Evolutionary conservation across 2,113 vertebrate species (phyloP).

Genomic region (Syngnathoides biaculeatus): DNA sequence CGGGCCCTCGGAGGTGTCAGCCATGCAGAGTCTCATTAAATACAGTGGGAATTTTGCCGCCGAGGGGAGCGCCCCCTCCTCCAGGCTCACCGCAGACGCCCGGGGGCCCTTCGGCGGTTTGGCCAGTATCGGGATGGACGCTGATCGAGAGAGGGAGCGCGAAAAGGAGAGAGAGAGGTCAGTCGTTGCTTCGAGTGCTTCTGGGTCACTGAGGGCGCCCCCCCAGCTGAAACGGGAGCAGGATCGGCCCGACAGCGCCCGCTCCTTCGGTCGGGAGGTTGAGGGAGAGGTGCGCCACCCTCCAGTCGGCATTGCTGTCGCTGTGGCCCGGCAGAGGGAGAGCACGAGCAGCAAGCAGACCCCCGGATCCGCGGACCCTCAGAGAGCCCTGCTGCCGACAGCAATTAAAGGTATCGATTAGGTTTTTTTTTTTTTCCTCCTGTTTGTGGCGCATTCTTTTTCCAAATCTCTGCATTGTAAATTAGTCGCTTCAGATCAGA

Average conservation of each 20-base stretch:
- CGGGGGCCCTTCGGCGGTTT: constrained; percentile 90
- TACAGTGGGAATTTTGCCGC: constrained; percentile 93
- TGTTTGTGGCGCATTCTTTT: background rate
- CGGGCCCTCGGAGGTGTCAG: constrained; percentile 78
- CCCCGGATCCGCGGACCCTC: constrained; percentile 74
- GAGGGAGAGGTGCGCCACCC: constrained; percentile 92
- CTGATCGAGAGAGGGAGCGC: constrained; percentile 18
- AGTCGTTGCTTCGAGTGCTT: background rate
- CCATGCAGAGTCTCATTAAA: constrained; percentile 97
- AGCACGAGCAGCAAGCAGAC: constrained; percentile 77
- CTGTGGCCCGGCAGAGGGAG: constrained; percentile 92
- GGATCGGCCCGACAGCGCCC: constrained; percentile 87
- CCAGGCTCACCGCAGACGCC: constrained; percentile 76
- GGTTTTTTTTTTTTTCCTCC: background rate
- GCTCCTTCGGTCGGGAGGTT: constrained; percentile 84
- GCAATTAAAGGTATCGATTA: constrained; percentile 83
- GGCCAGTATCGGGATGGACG: constrained; percentile 79
- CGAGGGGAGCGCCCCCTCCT: constrained; percentile 66
- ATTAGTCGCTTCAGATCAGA: background rate
- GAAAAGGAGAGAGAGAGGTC: constrained; percentile 44
- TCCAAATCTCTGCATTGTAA: background rate
- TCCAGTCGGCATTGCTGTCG: constrained; percentile 92
- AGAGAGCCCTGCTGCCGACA: constrained; percentile 78
- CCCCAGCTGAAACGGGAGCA: constrained; percentile 87
- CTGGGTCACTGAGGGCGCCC: constrained; percentile 41